Evolutionary conservation across 1,140 invertebrate species (phyloP).

Genomic region (Drosophila asahinai): DNA sequence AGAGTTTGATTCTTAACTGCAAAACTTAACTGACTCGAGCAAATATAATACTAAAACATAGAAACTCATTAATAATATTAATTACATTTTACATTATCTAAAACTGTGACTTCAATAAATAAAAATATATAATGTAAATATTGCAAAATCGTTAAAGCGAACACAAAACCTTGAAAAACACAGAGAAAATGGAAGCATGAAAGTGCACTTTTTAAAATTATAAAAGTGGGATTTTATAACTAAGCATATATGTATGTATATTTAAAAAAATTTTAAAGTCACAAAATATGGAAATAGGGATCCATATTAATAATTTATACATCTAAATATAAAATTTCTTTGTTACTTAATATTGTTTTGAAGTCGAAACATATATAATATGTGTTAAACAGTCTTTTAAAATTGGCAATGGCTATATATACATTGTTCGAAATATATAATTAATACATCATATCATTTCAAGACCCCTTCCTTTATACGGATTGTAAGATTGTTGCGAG

Average conservation of each 20-base stretch:
- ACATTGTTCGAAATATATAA: conserved; percentile 56
- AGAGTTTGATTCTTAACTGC: conserved; percentile 2
- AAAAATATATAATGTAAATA: conserved; percentile 56
- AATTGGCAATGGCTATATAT: conserved; percentile 69
- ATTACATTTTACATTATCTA: conserved; percentile 6
- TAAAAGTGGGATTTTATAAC: conserved; percentile 13
- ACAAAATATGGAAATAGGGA: neutral
- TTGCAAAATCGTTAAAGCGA: conserved; percentile 54
- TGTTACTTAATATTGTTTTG: conserved; percentile 14
- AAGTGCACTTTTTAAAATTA: conserved; percentile 32
- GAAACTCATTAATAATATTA: neutral
- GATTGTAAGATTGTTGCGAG: conserved; percentile 11
- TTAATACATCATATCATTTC: conserved; percentile 21
- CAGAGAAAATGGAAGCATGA: conserved; percentile 66
- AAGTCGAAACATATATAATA: conserved; percentile 42
- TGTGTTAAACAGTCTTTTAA: conserved; percentile 70
- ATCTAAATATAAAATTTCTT: conserved; percentile 23
- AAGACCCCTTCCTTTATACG: conserved; percentile 1
- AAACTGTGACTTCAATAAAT: conserved; percentile 2
- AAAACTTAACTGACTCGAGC: conserved; percentile 7
- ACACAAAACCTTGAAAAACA: conserved; percentile 42
- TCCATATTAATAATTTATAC: neutral
- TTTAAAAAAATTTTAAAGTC: neutral
- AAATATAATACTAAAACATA: conserved; percentile 4
- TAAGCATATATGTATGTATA: neutral